A percentile compares a stretch with the other conserved stretches of the same genome.
phyloP scores from a whole-genome alignment of 2,797 vertebrate species.

The Onychomys torridus region DNA sequence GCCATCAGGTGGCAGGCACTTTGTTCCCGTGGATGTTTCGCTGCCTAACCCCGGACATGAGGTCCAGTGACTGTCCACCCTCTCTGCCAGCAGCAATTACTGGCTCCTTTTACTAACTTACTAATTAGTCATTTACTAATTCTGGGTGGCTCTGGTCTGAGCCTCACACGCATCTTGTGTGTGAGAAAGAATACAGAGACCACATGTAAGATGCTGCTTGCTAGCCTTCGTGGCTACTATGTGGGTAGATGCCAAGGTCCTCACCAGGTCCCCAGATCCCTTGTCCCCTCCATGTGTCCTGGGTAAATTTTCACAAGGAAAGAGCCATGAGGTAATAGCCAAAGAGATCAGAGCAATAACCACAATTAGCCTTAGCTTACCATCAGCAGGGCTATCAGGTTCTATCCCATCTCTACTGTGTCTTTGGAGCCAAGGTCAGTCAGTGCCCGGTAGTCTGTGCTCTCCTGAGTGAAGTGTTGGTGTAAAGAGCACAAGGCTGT shows the following conservation, averaged over 20 bases:
- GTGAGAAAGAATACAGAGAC: not conserved
- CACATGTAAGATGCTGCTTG: rapidly evolving
- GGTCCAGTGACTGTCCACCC: rapidly evolving
- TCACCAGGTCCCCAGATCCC: not conserved
- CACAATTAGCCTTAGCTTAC: too few relatives aligned
- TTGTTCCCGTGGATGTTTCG: not conserved
- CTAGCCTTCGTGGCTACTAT: rapidly evolving
- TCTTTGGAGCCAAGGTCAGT: not conserved
- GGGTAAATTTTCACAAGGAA: not conserved
- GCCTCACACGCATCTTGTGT: not conserved
- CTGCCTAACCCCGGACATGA: not conserved
- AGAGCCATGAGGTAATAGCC: too few relatives aligned
- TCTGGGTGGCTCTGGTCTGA: not conserved
- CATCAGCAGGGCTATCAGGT: too few relatives aligned
- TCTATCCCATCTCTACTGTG: not conserved
- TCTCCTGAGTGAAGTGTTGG: not conserved
- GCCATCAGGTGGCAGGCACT: not conserved
- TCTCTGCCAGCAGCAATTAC: not conserved
- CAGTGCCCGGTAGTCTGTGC: not conserved
- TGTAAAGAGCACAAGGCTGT: not conserved
- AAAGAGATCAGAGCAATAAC: too few relatives aligned
- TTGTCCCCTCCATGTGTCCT: not conserved
- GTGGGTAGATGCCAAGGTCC: rapidly evolving
- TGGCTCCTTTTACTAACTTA: too few relatives aligned
- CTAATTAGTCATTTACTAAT: not conserved